phyloP scores from a whole-genome alignment of 2,797 vertebrate species.

The Tapirus indicus region DNA sequence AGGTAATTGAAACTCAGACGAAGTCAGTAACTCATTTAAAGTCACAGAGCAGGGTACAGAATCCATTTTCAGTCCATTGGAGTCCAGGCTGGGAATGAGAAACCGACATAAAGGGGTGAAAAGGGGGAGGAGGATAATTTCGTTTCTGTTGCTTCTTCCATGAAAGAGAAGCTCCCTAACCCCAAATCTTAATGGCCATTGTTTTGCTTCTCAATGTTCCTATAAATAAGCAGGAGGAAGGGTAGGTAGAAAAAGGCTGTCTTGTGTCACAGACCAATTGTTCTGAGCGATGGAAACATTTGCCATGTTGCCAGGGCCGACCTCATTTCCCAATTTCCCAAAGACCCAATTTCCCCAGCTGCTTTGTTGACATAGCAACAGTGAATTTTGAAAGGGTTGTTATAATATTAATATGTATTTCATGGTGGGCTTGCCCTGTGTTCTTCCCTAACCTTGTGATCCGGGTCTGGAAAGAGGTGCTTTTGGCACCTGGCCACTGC shows the following conservation, averaged over 20 bases:
- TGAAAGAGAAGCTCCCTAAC: constrained; percentile 59
- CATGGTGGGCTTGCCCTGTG: constrained; percentile 67
- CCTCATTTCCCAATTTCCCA: constrained; percentile 79
- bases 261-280: constrained; percentile 74
- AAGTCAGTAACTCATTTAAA: not conserved
- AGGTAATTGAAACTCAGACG: not conserved
- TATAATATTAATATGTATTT: constrained; percentile 82
- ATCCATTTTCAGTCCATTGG: not conserved
- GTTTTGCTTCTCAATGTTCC: constrained; percentile 78
- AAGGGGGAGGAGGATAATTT: not conserved
- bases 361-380: constrained; percentile 79
- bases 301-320: constrained; percentile 71
- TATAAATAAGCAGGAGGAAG: constrained; percentile 81
- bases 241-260: constrained; percentile 69
- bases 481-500: constrained; percentile 60
- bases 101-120: not conserved
- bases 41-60: not conserved
- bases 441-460: constrained; percentile 62
- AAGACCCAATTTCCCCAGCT: constrained; percentile 77
- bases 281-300: constrained; percentile 74
- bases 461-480: constrained; percentile 24
- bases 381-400: constrained; percentile 77
- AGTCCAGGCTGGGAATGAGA: not conserved
- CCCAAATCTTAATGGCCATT: constrained; percentile 72
- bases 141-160: constrained; percentile 5